Evolutionary conservation across 2,113 vertebrate species (phyloP), one percentile per base, ranked within the genome.

Genomic region (Semicossyphus pulcher): DNA sequence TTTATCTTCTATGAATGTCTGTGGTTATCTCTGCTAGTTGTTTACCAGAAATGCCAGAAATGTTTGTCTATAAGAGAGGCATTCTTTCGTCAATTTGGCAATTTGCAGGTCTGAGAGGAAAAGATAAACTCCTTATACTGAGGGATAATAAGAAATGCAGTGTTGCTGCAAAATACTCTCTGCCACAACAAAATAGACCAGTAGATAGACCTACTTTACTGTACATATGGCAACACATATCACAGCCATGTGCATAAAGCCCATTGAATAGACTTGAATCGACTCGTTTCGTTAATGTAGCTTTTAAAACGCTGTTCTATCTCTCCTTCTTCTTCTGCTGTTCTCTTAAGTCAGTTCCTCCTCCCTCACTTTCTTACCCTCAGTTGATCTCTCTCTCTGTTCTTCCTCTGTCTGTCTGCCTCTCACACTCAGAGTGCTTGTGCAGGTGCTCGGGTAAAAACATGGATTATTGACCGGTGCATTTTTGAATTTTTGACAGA

Each of bases 401-500:
- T 70, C 18, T 23, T 12, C 15, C 28, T 58, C 16, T 44, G 28
- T 71, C 34, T 60, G 45, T 68, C 51, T 75, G 51, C 4, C 26
- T 68, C 26, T 81, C 60, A 42, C 21, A 45, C 25, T 29, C 11
- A 25, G 32, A 48, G 57, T n/a, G 47, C 31, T 58, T 67, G 34
- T 14, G 81, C 70, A 79, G 64, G 57, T 80, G 31, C 66, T 71
- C 10, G 28, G 47, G 42, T 73, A 61, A 62, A 76, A 82, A 62
- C 82, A 83, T 72, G 49, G 83, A 83, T 86, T 88, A 89, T 83
- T 76, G 81, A 86, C 78, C 72, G 21, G 7, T 52, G 65, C 32
- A 61, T 78, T 86, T 81, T 85, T 65, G 15, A 72, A 75, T 75
- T 79, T 80, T 82, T 80, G 78, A 90, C 83, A 78, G 71, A 72